phyloP scores from a whole-genome alignment of 2,888 invertebrate genomes.

The Diplolepis rosae region DNA sequence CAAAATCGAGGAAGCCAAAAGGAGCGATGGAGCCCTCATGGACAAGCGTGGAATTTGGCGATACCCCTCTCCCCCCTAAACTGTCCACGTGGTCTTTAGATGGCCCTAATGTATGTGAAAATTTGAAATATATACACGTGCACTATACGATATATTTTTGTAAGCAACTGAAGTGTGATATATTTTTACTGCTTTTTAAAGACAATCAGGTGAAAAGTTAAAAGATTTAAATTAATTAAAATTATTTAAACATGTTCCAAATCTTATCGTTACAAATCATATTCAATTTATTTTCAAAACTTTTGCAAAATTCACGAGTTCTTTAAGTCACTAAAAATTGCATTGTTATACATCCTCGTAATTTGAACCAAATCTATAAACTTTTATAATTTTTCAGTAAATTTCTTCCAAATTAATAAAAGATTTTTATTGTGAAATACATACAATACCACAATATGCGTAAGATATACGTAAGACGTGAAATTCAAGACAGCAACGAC shows the following conservation, averaged over 20 bases:
- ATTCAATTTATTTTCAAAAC: too few relatives aligned
- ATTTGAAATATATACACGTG: conserved; percentile 14
- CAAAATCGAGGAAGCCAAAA: too few relatives aligned
- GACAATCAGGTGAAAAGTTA: too few relatives aligned
- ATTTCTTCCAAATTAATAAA: neutral
- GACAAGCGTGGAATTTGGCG: too few relatives aligned
- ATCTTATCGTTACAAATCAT: too few relatives aligned
- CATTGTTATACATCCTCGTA: conserved; percentile 25
- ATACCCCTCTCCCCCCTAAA: too few relatives aligned
- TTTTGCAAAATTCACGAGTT: too few relatives aligned
- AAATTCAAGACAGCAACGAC: neutral
- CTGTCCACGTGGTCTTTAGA: too few relatives aligned
- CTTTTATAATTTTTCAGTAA: conserved; percentile 24
- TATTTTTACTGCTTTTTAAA: neutral
- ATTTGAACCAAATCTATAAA: conserved; percentile 38
- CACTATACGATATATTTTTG: conserved; percentile 4
- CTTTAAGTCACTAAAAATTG: neutral
- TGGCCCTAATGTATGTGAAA: neutral
- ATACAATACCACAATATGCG: neutral
- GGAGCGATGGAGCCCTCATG: too few relatives aligned
- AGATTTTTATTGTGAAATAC: neutral
- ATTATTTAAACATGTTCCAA: too few relatives aligned
- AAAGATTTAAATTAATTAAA: too few relatives aligned
- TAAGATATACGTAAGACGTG: neutral
- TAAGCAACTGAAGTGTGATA: neutral